phyloP scores from a whole-genome alignment of 35 echinoderm and acorn worm species.

The Ptychodera flava region DNA sequence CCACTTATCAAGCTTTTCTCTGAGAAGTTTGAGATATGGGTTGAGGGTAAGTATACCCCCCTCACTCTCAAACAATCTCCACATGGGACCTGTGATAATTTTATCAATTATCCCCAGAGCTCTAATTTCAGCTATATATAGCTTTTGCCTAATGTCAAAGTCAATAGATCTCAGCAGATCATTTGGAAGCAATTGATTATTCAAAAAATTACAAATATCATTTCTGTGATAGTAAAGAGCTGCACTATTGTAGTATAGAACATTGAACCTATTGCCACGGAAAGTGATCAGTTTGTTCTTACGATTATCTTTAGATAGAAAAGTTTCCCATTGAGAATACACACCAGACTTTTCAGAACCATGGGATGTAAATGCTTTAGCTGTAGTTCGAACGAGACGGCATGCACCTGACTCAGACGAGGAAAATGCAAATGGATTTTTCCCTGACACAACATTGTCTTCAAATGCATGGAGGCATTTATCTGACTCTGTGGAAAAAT shows the following conservation, averaged over 20 bases:
- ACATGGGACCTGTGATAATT: too few species aligned
- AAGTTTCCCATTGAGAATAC: too few species aligned
- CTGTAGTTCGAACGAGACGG: neutral
- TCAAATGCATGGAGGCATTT: slow-evolving; percentile 33
- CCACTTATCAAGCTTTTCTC: slow-evolving; percentile 14
- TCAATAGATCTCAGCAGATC: slow-evolving; percentile 24
- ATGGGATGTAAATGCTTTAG: slow-evolving; percentile 33
- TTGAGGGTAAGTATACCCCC: slow-evolving; percentile 33
- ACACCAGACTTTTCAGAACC: slow-evolving; percentile 42
- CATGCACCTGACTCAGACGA: neutral
- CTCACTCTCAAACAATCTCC: neutral
- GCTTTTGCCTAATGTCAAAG: slow-evolving; percentile 19
- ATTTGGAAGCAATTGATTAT: slow-evolving; percentile 18
- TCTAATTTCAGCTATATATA: slow-evolving; percentile 26
- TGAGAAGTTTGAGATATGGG: neutral
- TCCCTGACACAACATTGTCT: neutral
- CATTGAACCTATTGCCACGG: slow-evolving; percentile 41
- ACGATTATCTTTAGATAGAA: too few species aligned
- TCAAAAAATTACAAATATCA: slow-evolving; percentile 35
- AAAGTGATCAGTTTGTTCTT: too few species aligned
- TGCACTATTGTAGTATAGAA: slow-evolving; percentile 38
- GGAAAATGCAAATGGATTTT: too few species aligned
- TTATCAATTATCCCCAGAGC: slow-evolving; percentile 35
- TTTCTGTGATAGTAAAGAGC: slow-evolving; percentile 21
- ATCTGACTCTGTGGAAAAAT: slow-evolving; percentile 20